These are phyloP conservation scores for Caenorhabditis sulstoni DNA, from an alignment of 2,888 invertebrate genomes.

Conservation along the genomic window DNA sequence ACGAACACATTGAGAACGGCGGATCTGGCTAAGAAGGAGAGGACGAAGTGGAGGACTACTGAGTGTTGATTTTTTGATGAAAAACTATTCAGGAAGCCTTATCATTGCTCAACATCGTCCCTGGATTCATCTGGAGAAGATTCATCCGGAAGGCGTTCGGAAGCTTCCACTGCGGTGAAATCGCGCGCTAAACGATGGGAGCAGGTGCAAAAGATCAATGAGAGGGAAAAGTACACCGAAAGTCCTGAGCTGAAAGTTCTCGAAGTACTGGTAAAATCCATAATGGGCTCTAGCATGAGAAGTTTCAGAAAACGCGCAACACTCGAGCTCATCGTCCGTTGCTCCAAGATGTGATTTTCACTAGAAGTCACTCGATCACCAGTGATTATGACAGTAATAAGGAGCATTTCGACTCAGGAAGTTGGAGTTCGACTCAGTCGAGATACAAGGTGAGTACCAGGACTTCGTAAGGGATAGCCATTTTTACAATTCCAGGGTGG, in stretches of 20 bases:
- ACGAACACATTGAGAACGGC: constrained; percentile 53
- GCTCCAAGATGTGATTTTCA: constrained; percentile 67
- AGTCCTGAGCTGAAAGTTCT: constrained; percentile 32
- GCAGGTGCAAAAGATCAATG: constrained; percentile 39
- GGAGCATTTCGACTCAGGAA: constrained; percentile 74
- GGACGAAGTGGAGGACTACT: constrained; percentile 30
- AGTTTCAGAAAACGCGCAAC: constrained; percentile 57
- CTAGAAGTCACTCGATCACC: constrained; percentile 71
- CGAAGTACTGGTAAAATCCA: too few species aligned
- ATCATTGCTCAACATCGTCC: constrained; percentile 66
- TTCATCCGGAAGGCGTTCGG: constrained; percentile 51
- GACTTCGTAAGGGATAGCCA: too few species aligned
- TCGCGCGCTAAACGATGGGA: constrained; percentile 50
- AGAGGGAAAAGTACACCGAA: constrained; percentile 40
- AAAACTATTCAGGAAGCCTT: constrained; percentile 61
- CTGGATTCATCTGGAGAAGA: constrained; percentile 71
- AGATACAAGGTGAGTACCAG: constrained; percentile 56
- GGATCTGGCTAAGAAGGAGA: constrained; percentile 49
- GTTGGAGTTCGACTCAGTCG: constrained; percentile 72
- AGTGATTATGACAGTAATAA: constrained; percentile 75
- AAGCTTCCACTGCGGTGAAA: constrained; percentile 40
- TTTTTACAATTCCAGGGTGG: constrained; percentile 26
- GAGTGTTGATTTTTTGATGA: background rate
- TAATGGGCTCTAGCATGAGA: too few species aligned
- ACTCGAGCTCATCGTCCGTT: constrained; percentile 58